Evolutionary conservation across 2,888 invertebrate genomes (phyloP).

Genomic region (Graphium colonna): DNA sequence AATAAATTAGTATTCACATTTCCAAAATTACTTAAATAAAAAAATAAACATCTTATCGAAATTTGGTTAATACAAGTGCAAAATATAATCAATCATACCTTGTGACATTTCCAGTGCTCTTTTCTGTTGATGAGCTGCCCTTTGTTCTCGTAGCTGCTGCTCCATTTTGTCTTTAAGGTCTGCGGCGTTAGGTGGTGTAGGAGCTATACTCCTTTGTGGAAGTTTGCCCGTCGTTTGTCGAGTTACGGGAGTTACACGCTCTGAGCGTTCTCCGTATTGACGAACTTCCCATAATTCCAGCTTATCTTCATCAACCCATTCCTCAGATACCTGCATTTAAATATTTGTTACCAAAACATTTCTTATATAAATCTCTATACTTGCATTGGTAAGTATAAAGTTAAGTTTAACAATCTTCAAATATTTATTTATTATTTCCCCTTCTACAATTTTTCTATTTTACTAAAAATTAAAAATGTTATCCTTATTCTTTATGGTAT

Average conservation of each 20-base stretch:
- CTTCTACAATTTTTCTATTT: too few species aligned
- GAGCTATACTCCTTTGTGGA: slow-evolving; percentile 66
- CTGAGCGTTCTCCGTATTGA: slow-evolving; percentile 90
- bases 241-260: slow-evolving; percentile 88
- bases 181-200: slow-evolving; percentile 82
- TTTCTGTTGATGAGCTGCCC: slow-evolving; percentile 94
- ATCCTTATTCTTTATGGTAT: too few species aligned
- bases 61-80: too few species aligned
- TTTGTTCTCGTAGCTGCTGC: slow-evolving; percentile 91
- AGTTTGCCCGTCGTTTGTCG: slow-evolving; percentile 88
- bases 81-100: slow-evolving; percentile 58
- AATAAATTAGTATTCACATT: too few species aligned
- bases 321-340: slow-evolving; percentile 86
- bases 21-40: too few species aligned
- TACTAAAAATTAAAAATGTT: too few species aligned
- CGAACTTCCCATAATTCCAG: slow-evolving; percentile 98
- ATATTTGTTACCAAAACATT: neutral
- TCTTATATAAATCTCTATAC: neutral
- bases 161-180: slow-evolving; percentile 95
- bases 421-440: too few species aligned
- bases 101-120: slow-evolving; percentile 84
- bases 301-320: slow-evolving; percentile 98
- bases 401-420: too few species aligned
- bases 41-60: too few species aligned
- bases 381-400: too few species aligned